phyloP scores from a whole-genome alignment of 2,113 vertebrate genomes.

The Rhadina sibilatrix region DNA sequence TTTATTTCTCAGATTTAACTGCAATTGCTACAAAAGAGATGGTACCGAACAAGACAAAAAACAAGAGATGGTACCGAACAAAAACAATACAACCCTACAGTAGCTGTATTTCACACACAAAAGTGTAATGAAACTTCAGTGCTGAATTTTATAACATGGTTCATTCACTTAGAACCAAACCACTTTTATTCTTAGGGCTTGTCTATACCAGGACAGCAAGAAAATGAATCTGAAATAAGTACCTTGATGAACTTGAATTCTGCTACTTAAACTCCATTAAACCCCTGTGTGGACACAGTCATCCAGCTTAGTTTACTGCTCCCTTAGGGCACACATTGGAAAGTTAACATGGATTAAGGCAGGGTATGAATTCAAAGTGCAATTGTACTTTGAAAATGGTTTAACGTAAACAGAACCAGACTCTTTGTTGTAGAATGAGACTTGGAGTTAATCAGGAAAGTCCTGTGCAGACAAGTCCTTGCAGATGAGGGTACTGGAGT shows the following conservation, averaged over 20 bases:
- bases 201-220: slow-evolving; percentile 12
- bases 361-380: slow-evolving; percentile 63
- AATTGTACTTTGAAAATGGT: slow-evolving; percentile 56
- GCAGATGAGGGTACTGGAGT: slow-evolving; percentile 15
- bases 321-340: slow-evolving; percentile 42
- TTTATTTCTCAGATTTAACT: neutral
- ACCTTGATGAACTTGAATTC: slow-evolving; percentile 38
- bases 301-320: slow-evolving; percentile 56
- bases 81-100: neutral
- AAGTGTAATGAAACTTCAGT: neutral
- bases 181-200: slow-evolving; percentile 3
- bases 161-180: neutral
- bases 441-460: slow-evolving; percentile 36
- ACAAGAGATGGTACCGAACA: neutral
- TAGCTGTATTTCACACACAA: neutral
- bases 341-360: slow-evolving; percentile 54
- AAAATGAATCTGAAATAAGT: slow-evolving; percentile 33
- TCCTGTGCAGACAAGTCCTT: slow-evolving; percentile 54
- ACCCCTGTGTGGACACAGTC: slow-evolving; percentile 35
- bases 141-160: neutral
- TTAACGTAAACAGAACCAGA: slow-evolving; percentile 59
- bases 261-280: slow-evolving; percentile 62
- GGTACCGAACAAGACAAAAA: neutral
- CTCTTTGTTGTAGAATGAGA: slow-evolving; percentile 62
- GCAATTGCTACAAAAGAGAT: neutral